Evolutionary conservation across 2,888 invertebrate genomes (phyloP).

Genomic region (Caenorhabditis auriculariae): DNA sequence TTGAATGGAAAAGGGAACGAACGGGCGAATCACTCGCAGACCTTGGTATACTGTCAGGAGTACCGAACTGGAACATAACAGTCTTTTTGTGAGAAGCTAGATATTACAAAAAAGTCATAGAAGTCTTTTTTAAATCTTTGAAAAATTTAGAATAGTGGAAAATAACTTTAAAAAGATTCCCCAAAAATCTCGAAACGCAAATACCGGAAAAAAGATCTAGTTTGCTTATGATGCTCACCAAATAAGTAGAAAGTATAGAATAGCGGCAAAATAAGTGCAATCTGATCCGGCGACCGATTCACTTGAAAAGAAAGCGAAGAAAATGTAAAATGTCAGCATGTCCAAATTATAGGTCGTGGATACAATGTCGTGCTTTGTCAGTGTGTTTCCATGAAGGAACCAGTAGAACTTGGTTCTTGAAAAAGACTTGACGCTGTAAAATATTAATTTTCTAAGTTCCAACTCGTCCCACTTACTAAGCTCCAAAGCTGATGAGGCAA

Average conservation of each 20-base stretch:
- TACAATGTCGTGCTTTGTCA: too few species aligned
- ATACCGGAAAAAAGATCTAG: too few species aligned
- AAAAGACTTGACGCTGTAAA: conserved; percentile 12
- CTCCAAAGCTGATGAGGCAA: conserved; percentile 3
- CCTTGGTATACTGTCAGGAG: conserved; percentile 36
- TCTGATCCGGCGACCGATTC: conserved; percentile 26
- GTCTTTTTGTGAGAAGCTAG: too few species aligned
- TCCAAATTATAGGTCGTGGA: conserved; percentile 38
- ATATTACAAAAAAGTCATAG: too few species aligned
- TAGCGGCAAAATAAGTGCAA: conserved; percentile 34
- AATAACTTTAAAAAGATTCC: too few species aligned
- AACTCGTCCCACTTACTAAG: conserved; percentile 22
- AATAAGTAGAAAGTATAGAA: conserved; percentile 37
- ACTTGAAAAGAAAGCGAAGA: conserved; percentile 43
- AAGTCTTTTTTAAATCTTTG: too few species aligned
- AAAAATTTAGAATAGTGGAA: too few species aligned
- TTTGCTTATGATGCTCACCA: conserved; percentile 14
- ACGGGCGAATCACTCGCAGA: conserved; percentile 17
- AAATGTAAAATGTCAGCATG: conserved; percentile 40
- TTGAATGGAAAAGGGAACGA: too few species aligned
- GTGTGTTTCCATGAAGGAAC: conserved; percentile 10
- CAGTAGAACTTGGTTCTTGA: conserved; percentile 7
- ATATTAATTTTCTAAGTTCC: too few species aligned
- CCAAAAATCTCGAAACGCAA: too few species aligned
- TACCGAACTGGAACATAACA: conserved; percentile 27